Conservation (phyloP, 2,888 invertebrate genomes). For the Poecilobothrus nobilitatus region DNA sequence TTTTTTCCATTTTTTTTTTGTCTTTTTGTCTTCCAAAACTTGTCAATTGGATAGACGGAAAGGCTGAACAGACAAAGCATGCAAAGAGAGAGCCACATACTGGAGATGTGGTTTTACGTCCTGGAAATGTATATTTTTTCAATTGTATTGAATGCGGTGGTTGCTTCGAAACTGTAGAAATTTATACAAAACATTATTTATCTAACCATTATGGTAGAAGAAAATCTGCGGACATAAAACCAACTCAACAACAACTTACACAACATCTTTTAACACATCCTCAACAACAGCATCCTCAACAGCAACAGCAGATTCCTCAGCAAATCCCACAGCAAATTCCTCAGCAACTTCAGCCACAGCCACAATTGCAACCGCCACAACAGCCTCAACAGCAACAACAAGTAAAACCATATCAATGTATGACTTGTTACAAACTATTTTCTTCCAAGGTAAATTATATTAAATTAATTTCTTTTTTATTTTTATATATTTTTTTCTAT, state of each 20-base stretch:
- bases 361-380: conserved; percentile 6
- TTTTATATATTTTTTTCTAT: not conserved
- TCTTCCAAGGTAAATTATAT: conserved; percentile 4
- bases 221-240: not conserved
- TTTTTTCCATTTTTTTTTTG: no score
- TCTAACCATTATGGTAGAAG: conserved; percentile 1
- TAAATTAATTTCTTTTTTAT: not conserved
- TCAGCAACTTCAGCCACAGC: conserved; percentile 6
- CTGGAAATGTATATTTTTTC: conserved; percentile 4
- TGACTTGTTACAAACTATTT: conserved; percentile 1
- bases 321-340: conserved; percentile 4
- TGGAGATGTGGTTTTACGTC: conserved; percentile 1
- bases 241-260: not conserved
- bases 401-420: conserved; percentile 6
- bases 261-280: not conserved
- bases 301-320: conserved; percentile 5
- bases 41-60: not conserved
- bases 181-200: conserved; percentile 1
- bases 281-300: not conserved
- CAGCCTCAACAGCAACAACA: conserved; percentile 6
- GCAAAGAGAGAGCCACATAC: not conserved
- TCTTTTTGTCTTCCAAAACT: not conserved
- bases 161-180: conserved; percentile 3
- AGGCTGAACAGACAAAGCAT: not conserved
- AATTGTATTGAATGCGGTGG: conserved; percentile 1